phyloP scores from a whole-genome alignment of 2,888 invertebrate genomes.

The Icerya purchasi region DNA sequence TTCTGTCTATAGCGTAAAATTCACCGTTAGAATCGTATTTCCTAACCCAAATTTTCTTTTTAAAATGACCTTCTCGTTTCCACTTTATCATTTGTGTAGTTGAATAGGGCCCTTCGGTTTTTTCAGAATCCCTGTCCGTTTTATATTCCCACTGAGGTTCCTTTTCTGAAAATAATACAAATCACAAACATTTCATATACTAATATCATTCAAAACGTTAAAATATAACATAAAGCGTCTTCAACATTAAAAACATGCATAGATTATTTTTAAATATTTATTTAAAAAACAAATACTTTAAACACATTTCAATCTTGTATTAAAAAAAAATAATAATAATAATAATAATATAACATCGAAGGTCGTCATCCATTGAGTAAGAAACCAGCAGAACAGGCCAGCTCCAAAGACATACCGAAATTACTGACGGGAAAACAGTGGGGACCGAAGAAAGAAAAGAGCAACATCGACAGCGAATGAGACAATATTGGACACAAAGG shows the following conservation, averaged over 20 bases:
- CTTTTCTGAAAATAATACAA: background rate
- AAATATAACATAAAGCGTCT: background rate
- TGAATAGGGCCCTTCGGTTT: conserved; percentile 63
- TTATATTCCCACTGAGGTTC: conserved; percentile 74
- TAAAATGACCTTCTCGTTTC: conserved; percentile 66
- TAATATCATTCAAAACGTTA: conserved; percentile 7
- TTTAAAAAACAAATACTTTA: background rate
- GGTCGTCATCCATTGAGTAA: too few species aligned
- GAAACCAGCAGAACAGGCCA: too few species aligned
- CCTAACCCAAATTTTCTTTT: conserved; percentile 64
- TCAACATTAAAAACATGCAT: background rate
- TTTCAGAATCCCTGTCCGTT: conserved; percentile 53
- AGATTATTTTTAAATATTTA: background rate
- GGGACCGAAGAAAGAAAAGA: too few species aligned
- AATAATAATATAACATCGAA: background rate
- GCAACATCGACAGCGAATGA: too few species aligned
- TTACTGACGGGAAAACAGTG: too few species aligned
- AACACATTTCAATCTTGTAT: background rate
- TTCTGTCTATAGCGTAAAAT: conserved; percentile 70
- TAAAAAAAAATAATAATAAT: background rate
- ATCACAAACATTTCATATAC: background rate
- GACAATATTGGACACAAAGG: too few species aligned
- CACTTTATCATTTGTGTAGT: conserved; percentile 79
- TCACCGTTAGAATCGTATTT: conserved; percentile 46
- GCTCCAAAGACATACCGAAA: too few species aligned